phyloP scores from a whole-genome alignment of 1,140 invertebrate species.

The Bombus breviceps region DNA sequence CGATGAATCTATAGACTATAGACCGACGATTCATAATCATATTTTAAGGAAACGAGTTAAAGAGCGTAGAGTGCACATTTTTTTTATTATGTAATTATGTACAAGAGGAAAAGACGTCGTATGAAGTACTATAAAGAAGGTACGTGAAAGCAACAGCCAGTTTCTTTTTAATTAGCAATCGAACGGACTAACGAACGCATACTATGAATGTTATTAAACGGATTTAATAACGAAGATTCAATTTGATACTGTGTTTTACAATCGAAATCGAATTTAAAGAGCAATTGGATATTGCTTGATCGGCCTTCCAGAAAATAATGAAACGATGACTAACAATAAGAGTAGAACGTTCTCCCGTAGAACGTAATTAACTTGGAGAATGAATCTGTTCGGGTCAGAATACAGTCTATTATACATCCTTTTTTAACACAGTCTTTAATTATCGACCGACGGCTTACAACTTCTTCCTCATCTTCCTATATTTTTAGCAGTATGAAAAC shows the following conservation, averaged over 20 bases:
- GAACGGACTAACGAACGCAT: neutral
- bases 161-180: slow-evolving; percentile 29
- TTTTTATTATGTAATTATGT: neutral
- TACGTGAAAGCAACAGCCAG: neutral
- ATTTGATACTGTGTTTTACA: neutral
- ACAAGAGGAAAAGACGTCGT: neutral
- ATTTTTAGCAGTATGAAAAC: slow-evolving; percentile 32
- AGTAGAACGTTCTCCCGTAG: neutral
- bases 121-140: neutral
- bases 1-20: neutral
- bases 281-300: neutral
- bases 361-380: slow-evolving; percentile 37
- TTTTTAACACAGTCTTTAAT: slow-evolving; percentile 45
- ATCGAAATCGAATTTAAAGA: neutral
- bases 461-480: slow-evolving; percentile 4
- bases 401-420: slow-evolving; percentile 33
- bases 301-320: slow-evolving; percentile 14
- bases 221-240: neutral
- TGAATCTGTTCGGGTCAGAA: neutral
- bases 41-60: neutral
- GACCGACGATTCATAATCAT: neutral
- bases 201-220: neutral
- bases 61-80: neutral
- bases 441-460: slow-evolving; percentile 17
- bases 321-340: neutral